Conservation (phyloP, 2,113 vertebrate species). For the Acrocephalus kingi region DNA sequence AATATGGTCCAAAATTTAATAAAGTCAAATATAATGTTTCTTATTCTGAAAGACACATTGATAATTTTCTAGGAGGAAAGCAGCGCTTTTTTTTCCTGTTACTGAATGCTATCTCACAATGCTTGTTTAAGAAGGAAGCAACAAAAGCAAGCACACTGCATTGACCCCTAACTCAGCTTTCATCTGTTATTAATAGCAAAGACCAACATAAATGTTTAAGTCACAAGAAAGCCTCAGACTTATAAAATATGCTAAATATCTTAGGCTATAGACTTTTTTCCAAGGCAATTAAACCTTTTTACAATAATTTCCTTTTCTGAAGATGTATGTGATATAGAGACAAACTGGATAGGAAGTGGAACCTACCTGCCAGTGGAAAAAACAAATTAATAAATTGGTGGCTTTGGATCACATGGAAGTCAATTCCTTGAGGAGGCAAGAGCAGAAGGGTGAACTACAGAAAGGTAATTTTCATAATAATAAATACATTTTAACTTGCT, state of each 20-base stretch:
- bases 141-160: neutral
- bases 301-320: neutral
- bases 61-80: neutral
- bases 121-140: neutral
- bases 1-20: neutral
- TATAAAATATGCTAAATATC: neutral
- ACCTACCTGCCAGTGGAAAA: neutral
- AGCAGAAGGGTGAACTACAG: neutral
- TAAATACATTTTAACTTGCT: slow-evolving; percentile 6
- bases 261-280: neutral
- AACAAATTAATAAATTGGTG: neutral
- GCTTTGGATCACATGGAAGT: neutral
- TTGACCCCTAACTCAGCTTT: neutral
- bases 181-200: neutral
- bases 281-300: neutral
- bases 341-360: neutral
- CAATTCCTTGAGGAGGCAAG: neutral
- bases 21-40: neutral
- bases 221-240: neutral
- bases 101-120: neutral
- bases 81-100: neutral
- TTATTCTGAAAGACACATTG: neutral
- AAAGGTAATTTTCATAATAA: neutral
- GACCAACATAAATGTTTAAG: neutral
- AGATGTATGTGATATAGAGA: neutral